phyloP scores from a whole-genome alignment of 1,140 invertebrate genomes.

The Lucilia sericata region DNA sequence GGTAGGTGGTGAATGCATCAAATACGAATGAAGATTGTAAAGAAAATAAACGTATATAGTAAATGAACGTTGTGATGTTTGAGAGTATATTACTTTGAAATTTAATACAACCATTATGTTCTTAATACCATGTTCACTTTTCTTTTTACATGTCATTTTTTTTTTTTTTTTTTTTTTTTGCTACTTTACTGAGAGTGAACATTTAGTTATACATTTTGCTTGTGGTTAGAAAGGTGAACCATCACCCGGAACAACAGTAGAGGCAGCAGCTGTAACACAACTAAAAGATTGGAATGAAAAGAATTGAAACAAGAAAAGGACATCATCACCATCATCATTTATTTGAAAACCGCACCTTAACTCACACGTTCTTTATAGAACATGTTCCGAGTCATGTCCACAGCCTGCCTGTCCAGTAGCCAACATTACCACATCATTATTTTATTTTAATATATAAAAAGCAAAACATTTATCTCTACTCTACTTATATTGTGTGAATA shows the following conservation, averaged over 20 bases:
- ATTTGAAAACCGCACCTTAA: not conserved
- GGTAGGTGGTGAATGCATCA: not conserved
- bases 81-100: slow-evolving; percentile 4
- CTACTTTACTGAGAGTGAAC: not conserved
- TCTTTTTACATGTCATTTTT: not conserved
- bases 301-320: not conserved
- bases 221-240: slow-evolving; percentile 1
- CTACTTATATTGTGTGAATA: too few relatives aligned
- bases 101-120: not conserved
- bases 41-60: not conserved
- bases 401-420: not conserved
- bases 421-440: slow-evolving; percentile 18
- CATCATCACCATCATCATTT: not conserved
- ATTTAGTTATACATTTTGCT: not conserved
- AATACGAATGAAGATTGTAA: not conserved
- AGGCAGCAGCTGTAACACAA: not conserved
- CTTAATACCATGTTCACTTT: not conserved
- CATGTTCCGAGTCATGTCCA: not conserved
- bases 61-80: not conserved
- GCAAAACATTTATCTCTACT: too few relatives aligned
- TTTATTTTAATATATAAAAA: slow-evolving; percentile 6
- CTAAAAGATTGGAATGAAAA: not conserved
- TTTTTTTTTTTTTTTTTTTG: not conserved
- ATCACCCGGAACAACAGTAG: not conserved
- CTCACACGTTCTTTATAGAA: not conserved